phyloP scores from a whole-genome alignment of 2,113 vertebrate species.

The Cepphus grylle region DNA sequence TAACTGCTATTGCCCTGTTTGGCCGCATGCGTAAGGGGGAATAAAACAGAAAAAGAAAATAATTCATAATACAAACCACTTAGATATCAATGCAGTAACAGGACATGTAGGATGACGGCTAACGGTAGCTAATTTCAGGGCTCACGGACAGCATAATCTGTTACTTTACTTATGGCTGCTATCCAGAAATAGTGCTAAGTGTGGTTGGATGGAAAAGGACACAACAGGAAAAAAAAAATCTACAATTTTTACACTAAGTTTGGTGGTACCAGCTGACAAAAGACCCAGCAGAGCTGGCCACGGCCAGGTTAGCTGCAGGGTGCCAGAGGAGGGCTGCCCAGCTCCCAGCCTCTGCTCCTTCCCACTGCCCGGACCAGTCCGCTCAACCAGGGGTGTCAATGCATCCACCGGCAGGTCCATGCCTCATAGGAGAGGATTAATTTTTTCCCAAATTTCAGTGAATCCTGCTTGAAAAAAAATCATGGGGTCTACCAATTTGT shows the following conservation, averaged over 20 bases:
- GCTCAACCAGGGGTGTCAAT: background rate
- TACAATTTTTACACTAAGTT: background rate
- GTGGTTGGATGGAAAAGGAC: background rate
- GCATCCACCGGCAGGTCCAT: background rate
- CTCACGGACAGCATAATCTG: background rate
- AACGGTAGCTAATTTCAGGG: background rate
- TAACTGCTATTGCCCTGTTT: background rate
- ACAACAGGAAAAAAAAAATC: background rate
- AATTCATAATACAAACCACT: background rate
- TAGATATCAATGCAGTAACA: background rate
- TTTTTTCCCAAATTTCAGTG: background rate
- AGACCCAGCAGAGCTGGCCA: background rate
- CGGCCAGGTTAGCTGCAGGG: background rate
- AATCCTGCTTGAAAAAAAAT: background rate
- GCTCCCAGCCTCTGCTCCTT: background rate
- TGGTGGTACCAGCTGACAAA: fast-evolving
- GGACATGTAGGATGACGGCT: background rate
- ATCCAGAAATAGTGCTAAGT: background rate
- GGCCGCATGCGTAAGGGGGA: background rate
- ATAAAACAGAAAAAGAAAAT: background rate
- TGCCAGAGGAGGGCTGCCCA: background rate
- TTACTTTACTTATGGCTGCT: background rate
- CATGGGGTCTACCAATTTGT: background rate
- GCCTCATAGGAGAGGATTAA: background rate
- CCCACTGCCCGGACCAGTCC: fast-evolving